Evolutionary conservation across 2,888 invertebrate genomes (phyloP).

Genomic region (Dicyrtoma fusca): DNA sequence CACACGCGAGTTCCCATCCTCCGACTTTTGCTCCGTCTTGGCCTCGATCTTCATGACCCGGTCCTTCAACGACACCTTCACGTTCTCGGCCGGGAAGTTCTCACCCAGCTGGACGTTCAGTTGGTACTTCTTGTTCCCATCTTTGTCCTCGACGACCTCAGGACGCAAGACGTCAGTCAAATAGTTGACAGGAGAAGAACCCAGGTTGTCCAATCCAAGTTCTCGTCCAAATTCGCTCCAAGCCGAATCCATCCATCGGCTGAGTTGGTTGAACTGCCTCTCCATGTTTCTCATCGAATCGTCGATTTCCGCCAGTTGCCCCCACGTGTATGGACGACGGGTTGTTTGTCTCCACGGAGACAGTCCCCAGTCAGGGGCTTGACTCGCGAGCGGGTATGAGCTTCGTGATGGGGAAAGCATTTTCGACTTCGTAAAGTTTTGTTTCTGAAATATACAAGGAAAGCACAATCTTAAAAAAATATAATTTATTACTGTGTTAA

Average conservation of each 20-base stretch:
- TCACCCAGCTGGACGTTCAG: conserved; percentile 53
- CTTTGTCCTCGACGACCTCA: conserved; percentile 32
- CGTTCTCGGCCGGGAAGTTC: conserved; percentile 57
- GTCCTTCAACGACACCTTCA: conserved; percentile 51
- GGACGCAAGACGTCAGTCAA: not conserved
- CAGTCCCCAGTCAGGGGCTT: no score
- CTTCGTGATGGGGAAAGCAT: no score
- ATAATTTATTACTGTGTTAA: conserved; percentile 45
- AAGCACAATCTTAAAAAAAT: conserved; percentile 6
- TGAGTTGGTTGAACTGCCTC: conserved; percentile 41
- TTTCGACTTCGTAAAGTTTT: not conserved
- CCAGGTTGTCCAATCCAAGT: no score
- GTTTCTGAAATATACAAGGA: no score
- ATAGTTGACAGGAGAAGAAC: not conserved
- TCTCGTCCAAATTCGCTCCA: conserved; percentile 16
- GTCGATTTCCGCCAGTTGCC: conserved; percentile 21
- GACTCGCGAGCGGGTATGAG: no score
- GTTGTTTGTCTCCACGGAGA: no score
- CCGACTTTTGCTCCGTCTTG: conserved; percentile 32
- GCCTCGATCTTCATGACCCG: conserved; percentile 35
- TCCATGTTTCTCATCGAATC: conserved; percentile 42
- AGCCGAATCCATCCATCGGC: conserved; percentile 40
- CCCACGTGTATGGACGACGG: no score
- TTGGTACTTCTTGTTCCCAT: conserved; percentile 46
- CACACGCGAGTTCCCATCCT: conserved; percentile 44